These are phyloP conservation scores for Trichopoda pennipes DNA, from an alignment of 2,888 invertebrate species.

Conservation along the genomic window DNA sequence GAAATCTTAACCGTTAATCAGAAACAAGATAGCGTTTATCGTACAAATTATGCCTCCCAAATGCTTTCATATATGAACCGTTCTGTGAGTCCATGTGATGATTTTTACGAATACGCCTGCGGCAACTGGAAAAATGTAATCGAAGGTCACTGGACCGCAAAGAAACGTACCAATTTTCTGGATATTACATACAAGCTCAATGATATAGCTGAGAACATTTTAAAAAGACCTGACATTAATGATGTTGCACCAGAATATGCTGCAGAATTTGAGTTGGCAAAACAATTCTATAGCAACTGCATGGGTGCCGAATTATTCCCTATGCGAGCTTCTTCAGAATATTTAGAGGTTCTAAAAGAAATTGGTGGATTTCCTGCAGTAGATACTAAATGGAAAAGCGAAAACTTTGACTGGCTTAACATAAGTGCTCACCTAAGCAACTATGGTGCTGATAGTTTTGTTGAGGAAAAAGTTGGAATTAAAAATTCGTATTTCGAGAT, in stretches of 20 bases:
- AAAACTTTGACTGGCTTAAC: conserved; percentile 77
- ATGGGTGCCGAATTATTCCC: conserved; percentile 73
- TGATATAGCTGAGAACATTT: conserved; percentile 69
- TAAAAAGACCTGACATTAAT: conserved; percentile 63
- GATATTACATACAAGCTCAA: conserved; percentile 74
- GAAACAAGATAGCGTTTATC: conserved; percentile 55
- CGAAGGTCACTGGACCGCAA: conserved; percentile 67
- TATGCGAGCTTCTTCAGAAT: conserved; percentile 73
- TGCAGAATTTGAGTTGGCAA: conserved; percentile 73
- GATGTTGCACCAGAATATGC: conserved; percentile 67
- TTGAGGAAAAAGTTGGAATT: conserved; percentile 72
- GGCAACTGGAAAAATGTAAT: conserved; percentile 73
- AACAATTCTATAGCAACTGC: conserved; percentile 75
- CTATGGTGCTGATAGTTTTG: conserved; percentile 72
- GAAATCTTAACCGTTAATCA: conserved; percentile 7
- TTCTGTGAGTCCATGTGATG: conserved; percentile 75
- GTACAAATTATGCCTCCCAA: conserved; percentile 71
- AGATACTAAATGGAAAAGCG: conserved; percentile 72
- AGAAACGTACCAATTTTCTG: conserved; percentile 74
- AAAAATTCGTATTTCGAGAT: conserved; percentile 73
- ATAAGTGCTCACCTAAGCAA: conserved; percentile 77
- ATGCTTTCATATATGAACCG: conserved; percentile 77
- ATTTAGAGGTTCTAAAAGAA: conserved; percentile 73
- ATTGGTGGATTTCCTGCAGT: conserved; percentile 79
- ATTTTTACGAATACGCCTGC: conserved; percentile 78